These are phyloP conservation scores for Dendropsophus ebraccatus DNA, from an alignment of 2,113 vertebrate genomes.

Conservation along the genomic window DNA sequence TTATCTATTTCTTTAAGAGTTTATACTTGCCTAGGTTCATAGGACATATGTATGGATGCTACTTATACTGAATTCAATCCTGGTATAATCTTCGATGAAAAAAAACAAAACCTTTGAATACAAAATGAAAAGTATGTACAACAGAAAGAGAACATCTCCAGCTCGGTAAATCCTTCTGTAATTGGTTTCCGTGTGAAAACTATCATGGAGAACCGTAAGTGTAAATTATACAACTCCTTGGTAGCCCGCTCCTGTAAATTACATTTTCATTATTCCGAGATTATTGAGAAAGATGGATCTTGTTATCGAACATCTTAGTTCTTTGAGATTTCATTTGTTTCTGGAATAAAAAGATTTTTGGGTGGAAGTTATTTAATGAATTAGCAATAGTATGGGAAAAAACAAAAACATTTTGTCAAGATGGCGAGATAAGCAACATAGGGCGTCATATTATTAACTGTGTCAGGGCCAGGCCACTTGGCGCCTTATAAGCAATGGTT, in stretches of 20 bases:
- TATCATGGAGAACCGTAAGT: not conserved
- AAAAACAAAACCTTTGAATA: not conserved
- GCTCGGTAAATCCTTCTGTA: not conserved
- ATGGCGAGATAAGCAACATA: not conserved
- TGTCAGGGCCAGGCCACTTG: no score
- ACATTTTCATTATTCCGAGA: not conserved
- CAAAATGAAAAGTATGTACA: not conserved
- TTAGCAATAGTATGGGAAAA: not conserved
- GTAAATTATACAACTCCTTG: not conserved
- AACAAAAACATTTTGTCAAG: not conserved
- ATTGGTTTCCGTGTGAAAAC: not conserved
- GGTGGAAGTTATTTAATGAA: not conserved
- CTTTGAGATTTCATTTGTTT: not conserved
- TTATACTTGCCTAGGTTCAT: not conserved
- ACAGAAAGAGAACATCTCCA: not conserved
- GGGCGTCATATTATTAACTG: no score
- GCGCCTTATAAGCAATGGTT: no score
- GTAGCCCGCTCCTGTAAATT: not conserved
- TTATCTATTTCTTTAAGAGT: not conserved
- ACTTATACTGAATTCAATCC: not conserved
- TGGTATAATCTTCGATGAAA: not conserved
- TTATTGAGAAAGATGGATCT: not conserved
- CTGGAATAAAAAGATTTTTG: not conserved
- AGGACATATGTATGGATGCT: not conserved
- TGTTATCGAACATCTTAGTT: not conserved